These are phyloP conservation scores for Elgonia sp. DNA, from an alignment of 2,888 invertebrate species.

Conservation along the genomic window DNA sequence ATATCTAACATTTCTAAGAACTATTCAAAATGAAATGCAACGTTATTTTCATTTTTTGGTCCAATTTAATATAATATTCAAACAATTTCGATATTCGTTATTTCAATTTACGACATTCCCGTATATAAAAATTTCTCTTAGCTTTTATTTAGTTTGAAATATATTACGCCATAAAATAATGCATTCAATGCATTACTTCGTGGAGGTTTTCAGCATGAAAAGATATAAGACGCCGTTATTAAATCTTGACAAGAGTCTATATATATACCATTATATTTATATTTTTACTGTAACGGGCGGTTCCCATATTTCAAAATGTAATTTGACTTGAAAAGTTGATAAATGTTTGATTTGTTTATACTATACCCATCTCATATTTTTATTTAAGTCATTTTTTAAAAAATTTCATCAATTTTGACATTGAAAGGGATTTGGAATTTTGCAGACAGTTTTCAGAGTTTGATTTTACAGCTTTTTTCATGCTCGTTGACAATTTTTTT, in stretches of 20 bases:
- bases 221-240: constrained; percentile 62
- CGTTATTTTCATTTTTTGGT: not conserved
- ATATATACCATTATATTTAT: constrained; percentile 50
- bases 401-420: not conserved
- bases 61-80: not conserved
- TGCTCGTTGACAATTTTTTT: constrained; percentile 3
- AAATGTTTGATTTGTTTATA: not conserved
- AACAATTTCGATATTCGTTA: not conserved
- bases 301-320: constrained; percentile 7
- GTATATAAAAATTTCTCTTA: constrained; percentile 19
- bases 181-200: constrained; percentile 47
- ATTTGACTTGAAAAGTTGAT: constrained; percentile 25
- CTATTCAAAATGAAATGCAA: not conserved
- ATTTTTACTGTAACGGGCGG: constrained; percentile 28
- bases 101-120: constrained; percentile 33
- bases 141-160: constrained; percentile 44
- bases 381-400: too few species aligned
- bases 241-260: constrained; percentile 58
- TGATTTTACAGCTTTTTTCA: not conserved
- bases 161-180: constrained; percentile 60
- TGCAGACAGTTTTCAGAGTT: constrained; percentile 2
- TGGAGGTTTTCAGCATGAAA: constrained; percentile 47
- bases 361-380: too few species aligned
- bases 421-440: not conserved
- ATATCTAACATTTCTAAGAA: too few species aligned